Conservation (phyloP, 2,888 invertebrate genomes). For the Drosophila neutralis region DNA sequence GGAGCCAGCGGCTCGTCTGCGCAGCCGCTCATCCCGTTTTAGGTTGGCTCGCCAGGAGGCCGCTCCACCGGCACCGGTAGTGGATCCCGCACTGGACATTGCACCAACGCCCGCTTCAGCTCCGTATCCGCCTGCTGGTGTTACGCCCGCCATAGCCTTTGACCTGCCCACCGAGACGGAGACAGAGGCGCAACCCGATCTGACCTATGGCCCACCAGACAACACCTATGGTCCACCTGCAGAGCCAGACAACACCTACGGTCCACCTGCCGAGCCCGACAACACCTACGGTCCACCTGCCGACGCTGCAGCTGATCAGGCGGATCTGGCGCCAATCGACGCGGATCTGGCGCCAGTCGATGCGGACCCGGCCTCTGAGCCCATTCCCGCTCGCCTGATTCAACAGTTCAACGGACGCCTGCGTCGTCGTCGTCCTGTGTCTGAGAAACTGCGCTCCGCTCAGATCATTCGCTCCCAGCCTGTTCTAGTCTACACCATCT, state of each 20-base stretch:
- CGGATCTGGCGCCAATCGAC: slow-evolving; percentile 39
- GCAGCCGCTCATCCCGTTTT: slow-evolving; percentile 63
- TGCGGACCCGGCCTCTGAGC: slow-evolving; percentile 51
- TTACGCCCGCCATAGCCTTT: slow-evolving; percentile 77
- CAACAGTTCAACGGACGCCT: slow-evolving; percentile 64
- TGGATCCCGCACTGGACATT: slow-evolving; percentile 47
- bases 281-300: slow-evolving; percentile 73
- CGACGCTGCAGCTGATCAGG: slow-evolving; percentile 45
- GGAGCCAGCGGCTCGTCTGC: slow-evolving; percentile 62
- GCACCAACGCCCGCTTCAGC: slow-evolving; percentile 58
- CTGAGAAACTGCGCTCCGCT: slow-evolving; percentile 60
- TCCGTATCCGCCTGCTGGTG: slow-evolving; percentile 79
- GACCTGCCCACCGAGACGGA: slow-evolving; percentile 76
- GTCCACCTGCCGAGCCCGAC: slow-evolving; percentile 63
- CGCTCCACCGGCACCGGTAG: slow-evolving; percentile 46
- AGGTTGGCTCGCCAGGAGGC: slow-evolving; percentile 73
- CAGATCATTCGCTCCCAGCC: slow-evolving; percentile 75
- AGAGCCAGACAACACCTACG: slow-evolving; percentile 69
- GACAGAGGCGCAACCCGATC: slow-evolving; percentile 73
- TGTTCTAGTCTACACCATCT: slow-evolving; percentile 73
- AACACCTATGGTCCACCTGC: slow-evolving; percentile 61
- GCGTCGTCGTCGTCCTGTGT: slow-evolving; percentile 56
- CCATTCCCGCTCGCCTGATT: slow-evolving; percentile 68
- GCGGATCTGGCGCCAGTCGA: slow-evolving; percentile 34
- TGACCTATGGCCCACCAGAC: slow-evolving; percentile 69